phyloP scores from a whole-genome alignment of 2,888 invertebrate species.

The Elmis aenea region DNA sequence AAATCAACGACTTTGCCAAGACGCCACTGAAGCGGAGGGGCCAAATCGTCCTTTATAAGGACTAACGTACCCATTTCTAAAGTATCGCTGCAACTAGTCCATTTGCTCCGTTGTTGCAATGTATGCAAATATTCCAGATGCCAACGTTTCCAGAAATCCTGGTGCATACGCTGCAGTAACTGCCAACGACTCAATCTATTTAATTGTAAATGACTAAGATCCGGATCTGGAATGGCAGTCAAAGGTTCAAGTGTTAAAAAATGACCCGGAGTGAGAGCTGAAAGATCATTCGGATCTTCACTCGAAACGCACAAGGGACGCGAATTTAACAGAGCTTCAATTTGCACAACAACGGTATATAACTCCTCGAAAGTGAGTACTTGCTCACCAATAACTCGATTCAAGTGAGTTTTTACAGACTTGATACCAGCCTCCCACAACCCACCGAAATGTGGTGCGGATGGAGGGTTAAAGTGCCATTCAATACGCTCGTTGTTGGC shows the following conservation, averaged over 20 bases:
- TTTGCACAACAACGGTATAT: slow-evolving; percentile 26
- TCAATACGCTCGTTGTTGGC: slow-evolving; percentile 2
- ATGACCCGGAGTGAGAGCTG: slow-evolving; percentile 26
- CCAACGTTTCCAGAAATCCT: slow-evolving; percentile 22
- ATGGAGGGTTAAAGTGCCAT: slow-evolving; percentile 19
- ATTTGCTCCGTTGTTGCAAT: slow-evolving; percentile 1
- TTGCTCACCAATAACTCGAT: slow-evolving; percentile 21
- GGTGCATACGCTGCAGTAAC: slow-evolving; percentile 6
- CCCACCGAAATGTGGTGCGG: slow-evolving; percentile 14
- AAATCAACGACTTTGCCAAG: neutral
- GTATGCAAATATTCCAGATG: slow-evolving; percentile 11
- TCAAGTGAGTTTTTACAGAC: slow-evolving; percentile 29
- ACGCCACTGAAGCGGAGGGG: neutral
- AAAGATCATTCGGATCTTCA: slow-evolving; percentile 24
- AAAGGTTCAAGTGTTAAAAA: slow-evolving; percentile 21
- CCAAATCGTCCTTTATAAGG: neutral
- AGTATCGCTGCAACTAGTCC: neutral
- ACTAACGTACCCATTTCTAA: neutral
- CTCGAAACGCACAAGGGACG: slow-evolving; percentile 26
- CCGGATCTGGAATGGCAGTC: slow-evolving; percentile 10
- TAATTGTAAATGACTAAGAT: slow-evolving; percentile 2
- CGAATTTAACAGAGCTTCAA: slow-evolving; percentile 32
- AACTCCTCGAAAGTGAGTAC: slow-evolving; percentile 33
- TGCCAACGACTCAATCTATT: slow-evolving; percentile 8
- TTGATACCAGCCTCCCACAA: slow-evolving; percentile 25